These are phyloP conservation scores for Poeciliopsis retropinna DNA, from an alignment of 2,113 vertebrate genomes.

Conservation along the genomic window DNA sequence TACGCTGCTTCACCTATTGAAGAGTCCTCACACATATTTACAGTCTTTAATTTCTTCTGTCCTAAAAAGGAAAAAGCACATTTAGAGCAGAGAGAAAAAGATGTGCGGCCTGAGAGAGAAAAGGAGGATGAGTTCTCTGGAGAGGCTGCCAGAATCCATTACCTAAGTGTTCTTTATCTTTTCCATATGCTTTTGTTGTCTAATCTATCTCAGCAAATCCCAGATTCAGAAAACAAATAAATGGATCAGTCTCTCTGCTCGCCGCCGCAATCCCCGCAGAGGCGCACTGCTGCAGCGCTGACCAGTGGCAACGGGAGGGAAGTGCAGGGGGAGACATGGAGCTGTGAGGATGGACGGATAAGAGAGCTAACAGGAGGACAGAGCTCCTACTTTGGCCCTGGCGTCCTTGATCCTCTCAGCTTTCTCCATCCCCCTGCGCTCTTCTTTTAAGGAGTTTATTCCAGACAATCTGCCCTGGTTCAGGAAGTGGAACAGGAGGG, in stretches of 20 bases:
- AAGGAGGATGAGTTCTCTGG: constrained; percentile 71
- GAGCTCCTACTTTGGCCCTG: constrained; percentile 69
- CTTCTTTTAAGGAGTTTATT: constrained; percentile 78
- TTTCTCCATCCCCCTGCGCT: constrained; percentile 28
- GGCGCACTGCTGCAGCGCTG: constrained; percentile 47
- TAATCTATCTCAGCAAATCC: constrained; percentile 88
- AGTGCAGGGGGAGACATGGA: constrained; percentile 29
- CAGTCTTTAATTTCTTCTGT: constrained; percentile 42
- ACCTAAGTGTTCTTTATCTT: constrained; percentile 84
- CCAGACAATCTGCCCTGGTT: constrained; percentile 76
- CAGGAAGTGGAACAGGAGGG: constrained; percentile 75
- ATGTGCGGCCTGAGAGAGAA: constrained; percentile 46
- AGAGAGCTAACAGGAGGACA: constrained; percentile 41
- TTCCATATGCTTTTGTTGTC: constrained; percentile 83
- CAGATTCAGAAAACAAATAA: constrained; percentile 85
- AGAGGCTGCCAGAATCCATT: constrained; percentile 80
- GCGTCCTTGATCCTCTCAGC: constrained; percentile 74
- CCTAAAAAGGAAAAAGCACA: constrained; percentile 50
- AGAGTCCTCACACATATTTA: constrained; percentile 50
- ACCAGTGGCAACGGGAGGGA: constrained; percentile 52
- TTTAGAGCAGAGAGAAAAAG: constrained; percentile 62
- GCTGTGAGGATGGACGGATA: constrained; percentile 17
- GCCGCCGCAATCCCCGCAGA: constrained; percentile 17
- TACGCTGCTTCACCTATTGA: not conserved
- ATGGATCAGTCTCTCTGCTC: constrained; percentile 64